Conservation (phyloP, 2,797 vertebrate genomes). For the Stomatorhinus walkeri region DNA sequence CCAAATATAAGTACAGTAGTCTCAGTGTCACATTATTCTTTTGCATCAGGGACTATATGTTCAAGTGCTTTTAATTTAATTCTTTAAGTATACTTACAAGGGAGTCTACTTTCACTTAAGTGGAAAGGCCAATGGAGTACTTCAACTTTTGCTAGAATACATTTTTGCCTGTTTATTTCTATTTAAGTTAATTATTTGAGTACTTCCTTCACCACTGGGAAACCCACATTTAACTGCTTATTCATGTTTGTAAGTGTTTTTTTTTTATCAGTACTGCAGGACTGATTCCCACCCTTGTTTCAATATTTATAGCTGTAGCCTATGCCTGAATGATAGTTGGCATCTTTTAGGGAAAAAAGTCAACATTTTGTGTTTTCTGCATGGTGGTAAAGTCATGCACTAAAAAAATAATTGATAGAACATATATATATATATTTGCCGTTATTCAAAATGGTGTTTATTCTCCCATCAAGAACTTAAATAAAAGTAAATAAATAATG, state of each 20-base stretch:
- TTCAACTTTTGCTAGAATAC: background rate
- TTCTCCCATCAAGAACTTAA: background rate
- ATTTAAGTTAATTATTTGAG: background rate
- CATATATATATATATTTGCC: background rate
- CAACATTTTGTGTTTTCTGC: background rate
- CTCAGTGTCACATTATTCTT: background rate
- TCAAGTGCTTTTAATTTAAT: background rate
- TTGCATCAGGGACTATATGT: background rate
- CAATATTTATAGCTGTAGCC: background rate
- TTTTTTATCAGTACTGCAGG: background rate
- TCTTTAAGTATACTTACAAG: background rate
- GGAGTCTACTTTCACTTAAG: background rate
- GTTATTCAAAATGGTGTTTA: background rate
- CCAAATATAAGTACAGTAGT: background rate
- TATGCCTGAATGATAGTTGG: background rate
- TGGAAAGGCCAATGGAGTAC: too few species aligned
- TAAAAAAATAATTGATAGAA: background rate
- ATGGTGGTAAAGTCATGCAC: background rate
- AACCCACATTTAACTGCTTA: background rate
- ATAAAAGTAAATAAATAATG: background rate
- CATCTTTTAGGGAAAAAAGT: background rate
- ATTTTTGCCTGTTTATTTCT: background rate
- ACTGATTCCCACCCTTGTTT: background rate
- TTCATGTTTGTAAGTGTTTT: background rate
- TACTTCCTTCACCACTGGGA: background rate